Base-by-base conservation (phyloP, 2,797 vertebrate genomes). In the Sitta carolinensis region DNA sequence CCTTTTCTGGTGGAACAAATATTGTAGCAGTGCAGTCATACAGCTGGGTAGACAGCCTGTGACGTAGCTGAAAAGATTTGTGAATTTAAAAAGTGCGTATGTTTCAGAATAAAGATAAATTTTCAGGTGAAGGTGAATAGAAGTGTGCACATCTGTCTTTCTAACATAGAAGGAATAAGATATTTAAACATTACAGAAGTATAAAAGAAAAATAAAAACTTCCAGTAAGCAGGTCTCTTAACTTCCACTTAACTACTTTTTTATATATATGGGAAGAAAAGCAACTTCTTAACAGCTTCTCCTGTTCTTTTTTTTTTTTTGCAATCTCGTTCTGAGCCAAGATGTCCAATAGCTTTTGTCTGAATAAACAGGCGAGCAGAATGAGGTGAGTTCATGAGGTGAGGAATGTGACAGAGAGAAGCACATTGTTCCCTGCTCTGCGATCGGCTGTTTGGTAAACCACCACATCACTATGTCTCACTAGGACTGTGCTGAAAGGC, bases 391-490 rank as follows among this genome's bases (percentile, higher is more conserved):
- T 55, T 76, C 12, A 25, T 43, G 27, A 73, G 13, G 23, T 50
- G 34, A 77, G 10, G 9, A 90, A 79, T 20, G 10, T 47, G 38
- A 64, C 12, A 68, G 42, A 55, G 1, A 61, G 34, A 87, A 29
- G 6, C 32, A 63, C 6, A 13, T 15, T 57, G 20, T 55, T 84
- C 64, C 57, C 38, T 52, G 7, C 18, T 58, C 12, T 52, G 10
- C 3, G 2, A 54, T 51, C 13, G 16, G 2, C 17, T 57, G 5
- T 54, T 70, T 1, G 0, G n/a, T 38, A 82, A 59, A 29, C 19
- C 14, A 15, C 45, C 58, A 42, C 29, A 45, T 42, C 32, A 13
- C 12, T 29, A 5, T 12, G 16, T 45, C 25, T 87, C 23, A 84
- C 38, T 61, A 64, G 29, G 9, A 50, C 22, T 54, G 15, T 23